Evolutionary conservation across 2,888 invertebrate genomes (phyloP).

Genomic region (Anagyrus pseudococci): DNA sequence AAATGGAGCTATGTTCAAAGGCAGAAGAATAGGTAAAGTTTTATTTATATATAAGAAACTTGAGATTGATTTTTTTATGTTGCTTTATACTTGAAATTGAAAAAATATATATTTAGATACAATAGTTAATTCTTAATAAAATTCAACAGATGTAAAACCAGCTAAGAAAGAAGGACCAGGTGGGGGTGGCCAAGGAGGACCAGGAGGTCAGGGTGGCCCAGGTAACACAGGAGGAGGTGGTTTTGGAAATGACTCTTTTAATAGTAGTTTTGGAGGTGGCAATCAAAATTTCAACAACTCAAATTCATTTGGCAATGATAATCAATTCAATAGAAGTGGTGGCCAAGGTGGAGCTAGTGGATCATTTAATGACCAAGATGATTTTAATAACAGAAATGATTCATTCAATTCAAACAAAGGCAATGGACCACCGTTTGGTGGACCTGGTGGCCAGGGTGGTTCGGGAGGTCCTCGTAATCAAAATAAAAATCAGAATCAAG

Average conservation of each 20-base stretch:
- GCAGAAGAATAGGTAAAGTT: constrained; percentile 70
- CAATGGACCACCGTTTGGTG: constrained; percentile 35
- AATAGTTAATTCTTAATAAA: neutral
- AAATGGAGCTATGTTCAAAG: constrained; percentile 75
- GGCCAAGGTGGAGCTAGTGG: constrained; percentile 12
- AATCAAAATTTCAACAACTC: constrained; percentile 45
- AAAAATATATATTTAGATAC: too few relatives aligned
- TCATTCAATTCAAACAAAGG: constrained; percentile 32
- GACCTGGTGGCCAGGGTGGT: constrained; percentile 42
- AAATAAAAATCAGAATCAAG: constrained; percentile 48
- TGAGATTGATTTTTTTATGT: neutral
- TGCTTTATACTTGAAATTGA: constrained; percentile 5
- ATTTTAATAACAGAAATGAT: constrained; percentile 35
- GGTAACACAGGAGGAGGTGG: constrained; percentile 34
- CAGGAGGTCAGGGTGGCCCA: constrained; percentile 31
- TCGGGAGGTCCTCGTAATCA: constrained; percentile 35
- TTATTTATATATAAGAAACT: neutral
- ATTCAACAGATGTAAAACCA: constrained; percentile 54
- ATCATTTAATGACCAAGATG: constrained; percentile 41
- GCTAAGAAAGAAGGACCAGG: constrained; percentile 53
- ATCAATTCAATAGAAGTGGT: constrained; percentile 38
- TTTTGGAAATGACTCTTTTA: constrained; percentile 38
- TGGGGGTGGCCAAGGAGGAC: constrained; percentile 11
- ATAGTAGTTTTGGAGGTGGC: constrained; percentile 44
- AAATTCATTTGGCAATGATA: constrained; percentile 45